These are phyloP conservation scores for Ischnus inquisitorius DNA, from an alignment of 2,888 invertebrate genomes.

Conservation along the genomic window DNA sequence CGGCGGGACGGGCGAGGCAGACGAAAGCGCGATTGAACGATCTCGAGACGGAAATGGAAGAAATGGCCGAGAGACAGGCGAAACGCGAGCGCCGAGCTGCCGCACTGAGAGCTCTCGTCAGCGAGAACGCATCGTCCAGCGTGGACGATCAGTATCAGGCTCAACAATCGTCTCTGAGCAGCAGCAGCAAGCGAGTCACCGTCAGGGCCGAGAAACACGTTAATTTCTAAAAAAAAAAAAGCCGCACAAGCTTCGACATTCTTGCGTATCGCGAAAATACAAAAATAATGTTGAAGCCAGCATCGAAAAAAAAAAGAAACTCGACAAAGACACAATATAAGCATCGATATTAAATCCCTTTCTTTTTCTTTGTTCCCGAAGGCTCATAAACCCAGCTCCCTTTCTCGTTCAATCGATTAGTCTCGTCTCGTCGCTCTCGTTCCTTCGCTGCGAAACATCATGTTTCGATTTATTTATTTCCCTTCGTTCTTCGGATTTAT, in stretches of 20 bases:
- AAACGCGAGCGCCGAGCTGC: constrained; percentile 91
- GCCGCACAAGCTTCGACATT: not conserved
- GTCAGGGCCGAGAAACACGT: constrained; percentile 83
- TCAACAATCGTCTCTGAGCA: constrained; percentile 67
- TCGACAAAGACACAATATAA: constrained; percentile 1
- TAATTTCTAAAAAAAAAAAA: constrained; percentile 78
- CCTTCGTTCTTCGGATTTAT: not conserved
- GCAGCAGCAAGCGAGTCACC: constrained; percentile 78
- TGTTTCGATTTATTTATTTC: not conserved
- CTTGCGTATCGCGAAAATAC: not conserved
- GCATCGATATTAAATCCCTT: constrained; percentile 1
- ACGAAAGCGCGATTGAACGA: constrained; percentile 90
- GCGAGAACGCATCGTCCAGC: constrained; percentile 86
- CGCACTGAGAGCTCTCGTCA: constrained; percentile 90
- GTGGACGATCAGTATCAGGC: constrained; percentile 82
- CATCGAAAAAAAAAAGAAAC: not conserved
- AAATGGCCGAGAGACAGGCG: constrained; percentile 89
- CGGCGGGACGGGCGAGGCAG: constrained; percentile 89
- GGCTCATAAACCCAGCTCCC: not conserved
- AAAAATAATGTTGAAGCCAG: not conserved
- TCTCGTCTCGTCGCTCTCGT: constrained; percentile 44
- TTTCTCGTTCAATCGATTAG: constrained; percentile 2
- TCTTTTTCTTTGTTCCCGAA: not conserved
- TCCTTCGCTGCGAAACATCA: constrained; percentile 9
- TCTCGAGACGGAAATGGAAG: constrained; percentile 92